Evolutionary conservation across 2,113 vertebrate species (phyloP).

Genomic region (Xerus inauris): DNA sequence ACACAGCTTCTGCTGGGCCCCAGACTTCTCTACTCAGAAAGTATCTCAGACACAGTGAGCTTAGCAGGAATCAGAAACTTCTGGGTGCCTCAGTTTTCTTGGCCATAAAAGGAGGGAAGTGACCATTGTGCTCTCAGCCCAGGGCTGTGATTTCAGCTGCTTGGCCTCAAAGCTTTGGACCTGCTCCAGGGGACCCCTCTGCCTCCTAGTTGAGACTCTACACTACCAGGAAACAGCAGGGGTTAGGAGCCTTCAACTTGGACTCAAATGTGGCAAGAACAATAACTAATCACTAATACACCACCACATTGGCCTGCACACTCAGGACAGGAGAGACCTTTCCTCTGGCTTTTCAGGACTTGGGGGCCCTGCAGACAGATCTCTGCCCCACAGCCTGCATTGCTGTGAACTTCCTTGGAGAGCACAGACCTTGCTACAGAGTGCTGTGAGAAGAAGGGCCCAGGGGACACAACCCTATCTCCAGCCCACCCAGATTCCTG

Average conservation of each 20-base stretch:
- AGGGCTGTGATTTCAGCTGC: not conserved
- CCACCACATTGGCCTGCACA: fast-evolving
- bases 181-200: not conserved
- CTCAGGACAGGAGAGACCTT: not conserved
- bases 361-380: not conserved
- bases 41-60: not conserved
- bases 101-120: not conserved
- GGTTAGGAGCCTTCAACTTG: not conserved
- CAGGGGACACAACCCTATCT: not conserved
- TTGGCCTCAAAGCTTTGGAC: not conserved
- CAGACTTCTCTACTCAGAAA: not conserved
- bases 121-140: no score
- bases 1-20: not conserved
- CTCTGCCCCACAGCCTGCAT: not conserved
- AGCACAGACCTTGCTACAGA: not conserved
- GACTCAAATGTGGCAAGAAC: not conserved
- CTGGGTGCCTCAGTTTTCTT: not conserved
- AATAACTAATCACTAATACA: not conserved
- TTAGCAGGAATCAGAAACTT: not conserved
- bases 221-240: not conserved
- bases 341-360: not conserved
- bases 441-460: not conserved
- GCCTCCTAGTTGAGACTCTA: not conserved
- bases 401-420: not conserved
- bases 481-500: not conserved